Conservation (phyloP, 2,113 vertebrate species). For the Psittacula cyanocephala region DNA sequence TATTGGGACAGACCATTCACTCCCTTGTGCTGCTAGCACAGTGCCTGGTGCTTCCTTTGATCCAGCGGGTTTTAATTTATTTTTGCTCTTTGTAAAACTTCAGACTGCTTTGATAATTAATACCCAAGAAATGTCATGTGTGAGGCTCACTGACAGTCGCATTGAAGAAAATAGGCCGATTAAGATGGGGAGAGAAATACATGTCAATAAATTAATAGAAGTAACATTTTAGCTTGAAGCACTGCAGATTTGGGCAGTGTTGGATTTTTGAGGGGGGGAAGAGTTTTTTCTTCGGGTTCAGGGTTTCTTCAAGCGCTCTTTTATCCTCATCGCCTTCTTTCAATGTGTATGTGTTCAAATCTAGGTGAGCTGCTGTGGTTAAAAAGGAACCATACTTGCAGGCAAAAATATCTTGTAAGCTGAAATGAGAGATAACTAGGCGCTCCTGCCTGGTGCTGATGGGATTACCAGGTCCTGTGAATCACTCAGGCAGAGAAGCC, state of each 20-base stretch:
- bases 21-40: constrained; percentile 6
- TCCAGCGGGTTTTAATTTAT: constrained; percentile 69
- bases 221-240: background rate
- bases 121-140: constrained; percentile 43
- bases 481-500: background rate
- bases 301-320: background rate
- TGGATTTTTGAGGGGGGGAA: background rate
- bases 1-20: background rate
- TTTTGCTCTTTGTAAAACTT: constrained; percentile 57
- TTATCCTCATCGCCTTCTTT: background rate
- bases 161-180: constrained; percentile 44
- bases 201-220: background rate
- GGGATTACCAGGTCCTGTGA: constrained; percentile 19
- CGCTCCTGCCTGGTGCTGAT: background rate
- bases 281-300: background rate
- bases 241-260: background rate
- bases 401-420: background rate
- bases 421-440: background rate
- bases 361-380: background rate
- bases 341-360: background rate
- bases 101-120: constrained; percentile 62
- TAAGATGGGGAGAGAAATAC: constrained; percentile 8
- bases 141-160: constrained; percentile 35
- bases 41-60: constrained; percentile 50
- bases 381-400: background rate